Conservation (phyloP, 1,140 invertebrate species). For the Temnothorax curvispinosus region DNA sequence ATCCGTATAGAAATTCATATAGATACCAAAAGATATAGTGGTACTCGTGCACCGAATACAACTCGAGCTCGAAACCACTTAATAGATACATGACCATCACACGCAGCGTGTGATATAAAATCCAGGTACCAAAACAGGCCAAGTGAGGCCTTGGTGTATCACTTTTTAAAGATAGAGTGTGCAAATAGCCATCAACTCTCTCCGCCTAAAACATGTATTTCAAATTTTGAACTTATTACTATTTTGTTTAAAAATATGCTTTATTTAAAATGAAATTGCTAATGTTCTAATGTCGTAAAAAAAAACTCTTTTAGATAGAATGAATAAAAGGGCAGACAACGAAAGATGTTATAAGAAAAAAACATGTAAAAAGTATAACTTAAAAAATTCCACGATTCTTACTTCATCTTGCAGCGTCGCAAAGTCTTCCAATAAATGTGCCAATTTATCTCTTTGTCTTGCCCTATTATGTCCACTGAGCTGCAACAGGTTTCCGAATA, state of each 20-base stretch:
- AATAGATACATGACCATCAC: constrained; percentile 98
- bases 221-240: background rate
- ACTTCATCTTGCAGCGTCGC: constrained; percentile 97
- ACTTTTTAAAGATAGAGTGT: constrained; percentile 89
- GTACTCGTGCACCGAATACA: constrained; percentile 98
- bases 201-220: constrained; percentile 90
- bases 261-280: constrained; percentile 15
- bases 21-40: constrained; percentile 98
- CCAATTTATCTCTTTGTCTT: constrained; percentile 96
- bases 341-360: background rate
- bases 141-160: constrained; percentile 91
- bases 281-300: background rate
- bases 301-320: background rate
- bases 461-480: constrained; percentile 98
- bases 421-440: constrained; percentile 95
- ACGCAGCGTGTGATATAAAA: constrained; percentile 97
- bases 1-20: constrained; percentile 97
- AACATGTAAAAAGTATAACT: background rate
- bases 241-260: constrained; percentile 13
- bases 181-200: constrained; percentile 94
- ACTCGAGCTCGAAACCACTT: constrained; percentile 97
- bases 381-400: constrained; percentile 46
- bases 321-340: background rate
- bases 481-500: constrained; percentile 95
- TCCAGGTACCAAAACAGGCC: constrained; percentile 97